Evolutionary conservation across 2,888 invertebrate genomes (phyloP), one percentile per base, ranked within the genome.

Genomic region (Saturnia pavonia): DNA sequence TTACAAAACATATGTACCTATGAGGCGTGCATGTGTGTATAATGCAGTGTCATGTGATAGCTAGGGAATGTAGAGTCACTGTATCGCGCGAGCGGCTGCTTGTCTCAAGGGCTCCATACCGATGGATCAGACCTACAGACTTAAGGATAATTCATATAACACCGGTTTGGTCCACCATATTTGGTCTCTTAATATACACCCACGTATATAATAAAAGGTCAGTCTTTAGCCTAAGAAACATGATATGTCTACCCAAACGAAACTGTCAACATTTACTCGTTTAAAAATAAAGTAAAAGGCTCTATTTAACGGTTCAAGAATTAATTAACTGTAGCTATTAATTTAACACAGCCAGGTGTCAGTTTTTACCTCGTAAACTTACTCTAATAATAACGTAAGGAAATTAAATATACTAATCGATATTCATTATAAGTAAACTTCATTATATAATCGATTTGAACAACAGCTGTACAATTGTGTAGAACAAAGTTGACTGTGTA

Each of bases 391-490:
- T 65, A 65, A 40, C 65, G 14, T 60, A 25, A 60, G 19, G 27
- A 60, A 27, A 60, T 60, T 60, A 60, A 60, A 60, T 19, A 60
- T 14, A 60, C 27, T 60, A 27, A 60, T 60, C 57, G 57, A 60
- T 60, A 60, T 60, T 40, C 22, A 65, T 40, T 65, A 40, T 40
- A 40, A 40, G 9, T 40, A 40, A 19, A 65, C 40, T 65, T 70
- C 54, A 51, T 67, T 70, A 51, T 67, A 42, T 63, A 45, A 60
- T 63, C 45, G 27, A 76, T 76, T 79, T 77, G 74, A 79, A 79
- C 77, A 85, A 85, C 88, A 87, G 88, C 86, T 89, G 88, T 82
- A 78, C 75, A 78, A n/a, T 73, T 78, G 72, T 74, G 75, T 73
- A 74, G 75, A 40, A 65, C 65, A 76, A 77, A 75, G 68, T 72